phyloP scores from a whole-genome alignment of 2,888 invertebrate genomes.

The Drosophila meridiana region DNA sequence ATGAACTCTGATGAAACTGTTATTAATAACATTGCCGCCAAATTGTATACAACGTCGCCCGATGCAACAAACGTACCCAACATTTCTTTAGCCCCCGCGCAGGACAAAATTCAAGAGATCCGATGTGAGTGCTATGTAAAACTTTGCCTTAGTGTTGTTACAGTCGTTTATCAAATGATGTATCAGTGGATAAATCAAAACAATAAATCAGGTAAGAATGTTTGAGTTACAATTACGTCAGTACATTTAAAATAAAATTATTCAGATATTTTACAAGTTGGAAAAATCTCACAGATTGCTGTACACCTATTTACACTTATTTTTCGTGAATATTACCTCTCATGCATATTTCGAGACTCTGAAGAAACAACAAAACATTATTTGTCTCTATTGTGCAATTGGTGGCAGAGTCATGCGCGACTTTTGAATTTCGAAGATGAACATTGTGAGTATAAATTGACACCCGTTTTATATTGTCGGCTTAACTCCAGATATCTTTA shows the following conservation, averaged over 20 bases:
- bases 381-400: conserved; percentile 78
- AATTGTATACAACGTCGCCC: conserved; percentile 2
- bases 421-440: conserved; percentile 70
- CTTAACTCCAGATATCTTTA: neutral
- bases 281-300: conserved; percentile 77
- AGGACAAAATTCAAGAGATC: conserved; percentile 9
- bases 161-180: conserved; percentile 79
- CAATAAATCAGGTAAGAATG: conserved; percentile 48
- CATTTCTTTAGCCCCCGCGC: neutral
- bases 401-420: conserved; percentile 75
- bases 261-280: conserved; percentile 71
- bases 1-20: conserved; percentile 5
- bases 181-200: conserved; percentile 77
- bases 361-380: conserved; percentile 83
- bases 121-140: conserved; percentile 82
- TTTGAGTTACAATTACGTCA: conserved; percentile 13
- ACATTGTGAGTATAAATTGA: conserved; percentile 64
- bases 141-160: conserved; percentile 81
- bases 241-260: neutral
- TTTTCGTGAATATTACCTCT: conserved; percentile 81
- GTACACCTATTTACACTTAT: conserved; percentile 79
- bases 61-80: conserved; percentile 16
- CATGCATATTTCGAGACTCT: conserved; percentile 81
- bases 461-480: neutral
- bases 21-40: conserved; percentile 2